These are phyloP conservation scores for Siniperca undulata DNA, from an alignment of 2,797 vertebrate species.

Conservation along the genomic window DNA sequence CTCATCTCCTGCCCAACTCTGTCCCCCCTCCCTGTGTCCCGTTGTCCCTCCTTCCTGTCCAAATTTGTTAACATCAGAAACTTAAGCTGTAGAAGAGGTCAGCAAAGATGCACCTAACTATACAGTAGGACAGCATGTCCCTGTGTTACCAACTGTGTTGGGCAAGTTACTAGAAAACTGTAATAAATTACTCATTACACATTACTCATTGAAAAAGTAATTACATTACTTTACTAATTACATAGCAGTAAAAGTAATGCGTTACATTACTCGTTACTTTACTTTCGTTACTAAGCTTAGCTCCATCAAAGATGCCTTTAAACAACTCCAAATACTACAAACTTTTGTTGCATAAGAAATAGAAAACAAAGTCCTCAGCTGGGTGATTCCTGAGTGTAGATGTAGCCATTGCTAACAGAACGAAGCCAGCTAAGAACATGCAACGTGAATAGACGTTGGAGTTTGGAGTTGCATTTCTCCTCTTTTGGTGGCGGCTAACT, in stretches of 20 bases:
- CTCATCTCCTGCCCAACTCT: constrained; percentile 49
- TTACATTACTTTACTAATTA: background rate
- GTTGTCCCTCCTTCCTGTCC: constrained; percentile 67
- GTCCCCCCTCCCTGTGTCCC: constrained; percentile 55
- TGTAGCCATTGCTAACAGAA: background rate
- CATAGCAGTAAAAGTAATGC: background rate
- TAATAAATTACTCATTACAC: background rate
- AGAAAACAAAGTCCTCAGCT: background rate
- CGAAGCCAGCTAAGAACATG: background rate
- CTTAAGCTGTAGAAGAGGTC: constrained; percentile 45
- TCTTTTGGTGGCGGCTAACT: background rate
- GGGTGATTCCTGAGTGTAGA: background rate
- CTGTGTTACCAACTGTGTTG: background rate
- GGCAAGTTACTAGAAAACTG: background rate
- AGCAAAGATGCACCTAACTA: constrained; percentile 33
- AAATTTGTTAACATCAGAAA: constrained; percentile 62
- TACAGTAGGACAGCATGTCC: constrained; percentile 6
- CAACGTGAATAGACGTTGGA: background rate
- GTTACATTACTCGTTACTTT: background rate
- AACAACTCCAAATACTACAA: background rate
- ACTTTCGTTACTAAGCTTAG: background rate
- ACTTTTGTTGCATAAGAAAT: background rate
- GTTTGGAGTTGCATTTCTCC: background rate
- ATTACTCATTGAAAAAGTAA: background rate
- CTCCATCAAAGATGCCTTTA: background rate